Evolutionary conservation across 2,113 vertebrate species (phyloP), one percentile per base, ranked within the genome.

Genomic region (Lutjanus erythropterus): DNA sequence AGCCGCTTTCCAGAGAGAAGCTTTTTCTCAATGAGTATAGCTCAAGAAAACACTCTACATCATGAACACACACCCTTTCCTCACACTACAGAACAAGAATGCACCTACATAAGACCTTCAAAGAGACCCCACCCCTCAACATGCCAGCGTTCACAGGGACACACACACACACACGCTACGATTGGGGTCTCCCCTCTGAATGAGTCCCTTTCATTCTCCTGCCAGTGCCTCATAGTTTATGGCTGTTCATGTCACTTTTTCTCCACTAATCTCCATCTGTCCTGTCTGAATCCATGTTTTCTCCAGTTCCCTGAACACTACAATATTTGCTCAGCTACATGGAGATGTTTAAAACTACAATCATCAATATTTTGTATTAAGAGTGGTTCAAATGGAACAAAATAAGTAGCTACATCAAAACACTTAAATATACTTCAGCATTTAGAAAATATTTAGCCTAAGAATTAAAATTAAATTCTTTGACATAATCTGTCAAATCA

Each of bases 81-180:
- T 85, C 29, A 66, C 79, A 74, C 60, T 39, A 27, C 5, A 44
- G 55, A 50, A 64, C 35, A 74, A 81, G 71, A 79, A 67, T n/a
- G 44, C 79, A 64, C 49, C 23, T 23, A 75, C 72, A 82, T 64
- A 80, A 50, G 52, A 50, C 68, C 68, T 76, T 80, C 71, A 70
- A 76, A 79, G 64, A 84, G 59, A 65, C 85, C 81, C 80, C 72
- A 50, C 74, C 78, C 78, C 76, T 75, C 33, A 67, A 61, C 60
- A 75, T 70, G 66, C 59, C 67, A 50, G 59, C 71, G 59, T 37
- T 61, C 62, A 70, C 59, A 46, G 19, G 33, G 9, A 62, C 46
- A 71, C 66, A 70, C 74, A 68, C 56, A 55, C 52, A 59, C 59
- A 66, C 69, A 16, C 5, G 56, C n/a, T n/a, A n/a, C 62, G 37